Conservation (phyloP, 2,113 vertebrate genomes). For the Chloroceryle aenea region DNA sequence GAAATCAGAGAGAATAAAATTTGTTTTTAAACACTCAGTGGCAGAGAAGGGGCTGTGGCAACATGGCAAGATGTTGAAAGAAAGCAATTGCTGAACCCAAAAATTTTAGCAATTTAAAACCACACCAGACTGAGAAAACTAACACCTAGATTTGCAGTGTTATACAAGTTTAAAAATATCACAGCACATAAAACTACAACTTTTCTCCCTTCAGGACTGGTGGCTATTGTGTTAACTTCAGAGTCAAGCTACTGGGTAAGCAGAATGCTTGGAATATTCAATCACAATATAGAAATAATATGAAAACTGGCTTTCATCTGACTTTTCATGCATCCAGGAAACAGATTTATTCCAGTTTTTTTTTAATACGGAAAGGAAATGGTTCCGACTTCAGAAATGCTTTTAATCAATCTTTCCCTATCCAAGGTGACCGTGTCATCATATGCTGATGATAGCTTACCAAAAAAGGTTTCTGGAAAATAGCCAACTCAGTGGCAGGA, state of each 20-base stretch:
- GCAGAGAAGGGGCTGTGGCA: conserved; percentile 13
- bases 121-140: conserved; percentile 54
- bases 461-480: not conserved
- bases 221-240: conserved; percentile 50
- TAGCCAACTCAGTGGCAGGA: not conserved
- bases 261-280: conserved; percentile 48
- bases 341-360: conserved; percentile 1
- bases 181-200: conserved; percentile 42
- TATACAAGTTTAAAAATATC: conserved; percentile 71
- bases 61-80: conserved; percentile 49
- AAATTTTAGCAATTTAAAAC: conserved; percentile 61
- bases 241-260: conserved; percentile 30
- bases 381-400: conserved; percentile 5
- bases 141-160: conserved; percentile 53
- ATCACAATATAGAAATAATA: conserved; percentile 52
- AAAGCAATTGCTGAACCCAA: conserved; percentile 24
- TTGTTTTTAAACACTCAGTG: conserved; percentile 44
- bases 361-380: not conserved
- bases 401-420: conserved; percentile 45
- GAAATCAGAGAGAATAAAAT: conserved; percentile 2
- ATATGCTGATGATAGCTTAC: not conserved
- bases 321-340: conserved; percentile 50
- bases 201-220: conserved; percentile 27
- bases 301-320: conserved; percentile 59
- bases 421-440: not conserved